These are phyloP conservation scores for Glaucopsyche alexis DNA, from an alignment of 2,888 invertebrate genomes.

Conservation along the genomic window DNA sequence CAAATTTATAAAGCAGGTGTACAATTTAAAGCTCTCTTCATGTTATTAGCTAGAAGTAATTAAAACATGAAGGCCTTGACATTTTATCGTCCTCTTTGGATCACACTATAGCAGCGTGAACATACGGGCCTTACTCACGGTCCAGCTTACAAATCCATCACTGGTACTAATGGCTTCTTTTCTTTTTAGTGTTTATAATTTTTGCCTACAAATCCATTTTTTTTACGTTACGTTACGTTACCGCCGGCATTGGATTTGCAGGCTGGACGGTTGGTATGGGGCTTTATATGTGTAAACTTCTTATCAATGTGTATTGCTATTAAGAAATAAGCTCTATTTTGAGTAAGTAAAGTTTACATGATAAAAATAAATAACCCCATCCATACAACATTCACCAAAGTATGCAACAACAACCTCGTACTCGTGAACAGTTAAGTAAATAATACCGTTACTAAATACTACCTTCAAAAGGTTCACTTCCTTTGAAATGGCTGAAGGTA, in stretches of 20 bases:
- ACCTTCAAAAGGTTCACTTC: constrained; percentile 24
- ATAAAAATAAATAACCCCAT: not conserved
- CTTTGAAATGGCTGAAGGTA: constrained; percentile 59
- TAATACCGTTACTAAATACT: constrained; percentile 26
- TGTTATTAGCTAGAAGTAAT: not conserved
- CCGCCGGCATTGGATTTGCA: no score
- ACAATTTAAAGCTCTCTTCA: not conserved
- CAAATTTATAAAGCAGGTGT: not conserved
- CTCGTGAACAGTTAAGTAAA: not conserved
- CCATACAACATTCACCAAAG: not conserved
- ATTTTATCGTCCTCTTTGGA: not conserved
- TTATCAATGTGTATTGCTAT: no score
- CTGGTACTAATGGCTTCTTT: no score
- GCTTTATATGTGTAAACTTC: no score
- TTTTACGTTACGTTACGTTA: no score
- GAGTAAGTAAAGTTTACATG: no score
- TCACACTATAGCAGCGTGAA: not conserved
- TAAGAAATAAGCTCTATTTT: no score
- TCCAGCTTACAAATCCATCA: no score
- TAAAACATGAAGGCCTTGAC: not conserved
- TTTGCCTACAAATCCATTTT: no score
- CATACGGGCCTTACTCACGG: not conserved
- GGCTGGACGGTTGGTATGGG: no score
- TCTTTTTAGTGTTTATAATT: no score
- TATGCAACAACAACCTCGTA: not conserved